phyloP scores from a whole-genome alignment of 2,113 vertebrate genomes.

The Pterocles gutturalis region DNA sequence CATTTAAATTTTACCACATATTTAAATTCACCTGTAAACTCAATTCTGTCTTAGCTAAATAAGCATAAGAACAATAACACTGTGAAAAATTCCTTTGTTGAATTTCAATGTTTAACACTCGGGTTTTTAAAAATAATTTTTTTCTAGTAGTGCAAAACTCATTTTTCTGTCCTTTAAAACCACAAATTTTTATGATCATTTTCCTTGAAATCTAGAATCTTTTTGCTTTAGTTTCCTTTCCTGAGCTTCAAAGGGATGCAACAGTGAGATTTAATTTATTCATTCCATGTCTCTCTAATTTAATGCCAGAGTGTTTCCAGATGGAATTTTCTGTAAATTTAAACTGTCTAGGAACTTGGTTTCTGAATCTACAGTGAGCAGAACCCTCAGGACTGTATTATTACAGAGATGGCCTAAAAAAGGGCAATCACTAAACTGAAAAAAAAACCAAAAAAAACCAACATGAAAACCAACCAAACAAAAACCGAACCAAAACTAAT shows the following conservation, averaged over 20 bases:
- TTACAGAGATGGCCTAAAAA: background rate
- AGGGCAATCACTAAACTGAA: background rate
- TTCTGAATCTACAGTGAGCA: background rate
- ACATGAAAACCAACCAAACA: background rate
- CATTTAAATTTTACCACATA: background rate
- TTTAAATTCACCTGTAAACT: background rate
- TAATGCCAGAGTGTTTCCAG: background rate
- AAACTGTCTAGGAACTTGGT: background rate
- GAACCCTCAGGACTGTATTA: background rate
- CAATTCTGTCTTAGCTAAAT: background rate
- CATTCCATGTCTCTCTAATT: background rate
- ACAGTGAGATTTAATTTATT: background rate
- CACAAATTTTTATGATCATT: background rate
- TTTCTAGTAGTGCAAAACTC: background rate
- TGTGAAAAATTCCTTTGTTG: background rate
- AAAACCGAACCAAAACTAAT: accelerated
- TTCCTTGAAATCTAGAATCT: background rate
- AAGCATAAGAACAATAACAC: accelerated
- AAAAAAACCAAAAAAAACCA: background rate
- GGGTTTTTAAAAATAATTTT: background rate
- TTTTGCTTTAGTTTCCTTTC: background rate
- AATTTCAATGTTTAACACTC: background rate
- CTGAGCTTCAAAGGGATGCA: background rate
- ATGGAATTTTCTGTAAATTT: background rate
- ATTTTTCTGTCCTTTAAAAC: background rate